Base-by-base conservation (phyloP, 30 jellyfish, hydroid and myxozoan genomes). In the Rhopilema esculentum region DNA sequence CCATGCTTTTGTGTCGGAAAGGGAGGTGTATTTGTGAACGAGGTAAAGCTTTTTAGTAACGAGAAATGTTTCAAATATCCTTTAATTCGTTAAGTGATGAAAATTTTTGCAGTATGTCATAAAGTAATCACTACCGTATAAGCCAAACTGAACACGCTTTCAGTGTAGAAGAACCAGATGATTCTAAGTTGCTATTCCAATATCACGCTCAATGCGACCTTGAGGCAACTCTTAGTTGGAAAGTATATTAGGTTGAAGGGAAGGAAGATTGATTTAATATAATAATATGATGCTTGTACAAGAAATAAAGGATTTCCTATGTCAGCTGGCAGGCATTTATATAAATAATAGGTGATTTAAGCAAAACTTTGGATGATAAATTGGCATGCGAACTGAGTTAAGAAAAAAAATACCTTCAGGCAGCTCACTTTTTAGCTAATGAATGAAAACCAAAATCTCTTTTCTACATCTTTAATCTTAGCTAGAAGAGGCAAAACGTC, bases 21-120 rank as follows among this genome's bases (percentile, higher is more conserved):
- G 17, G 78, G 78, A 67, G 49, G 49, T 20, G 78, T 8, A 67
- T 67, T 67, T 26, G 78, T 67, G 4, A 67, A 67, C 23, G 78
- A 67, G 78, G 78, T 67, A 67, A 21, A 67, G 57, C 57, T 40
- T 40, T 40, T 40, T 40, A 40, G 57, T 40, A 40, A 40, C 57
- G 9, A 40, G 57, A 40, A 40, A 40, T 40, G 6, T 40, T 40
- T 40, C 12, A 2, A 40, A 40, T 40, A 40, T 29, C 49, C 8
- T 1, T 67, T 67, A 24, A 67, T 20, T 67, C 4, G 22, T 4
- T n/a, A 15, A 26, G 78, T 15, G 16, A 26, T 21, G 78, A 33
- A 33, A 33, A 15, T 16, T 17, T 1, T 26, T 67, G 78, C 78
- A 67, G 48, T 16, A 6, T 40, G 57, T 40, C 57, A 40, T 40